Evolutionary conservation across 1,140 invertebrate species (phyloP).

Genomic region (Euglossa dilemma): DNA sequence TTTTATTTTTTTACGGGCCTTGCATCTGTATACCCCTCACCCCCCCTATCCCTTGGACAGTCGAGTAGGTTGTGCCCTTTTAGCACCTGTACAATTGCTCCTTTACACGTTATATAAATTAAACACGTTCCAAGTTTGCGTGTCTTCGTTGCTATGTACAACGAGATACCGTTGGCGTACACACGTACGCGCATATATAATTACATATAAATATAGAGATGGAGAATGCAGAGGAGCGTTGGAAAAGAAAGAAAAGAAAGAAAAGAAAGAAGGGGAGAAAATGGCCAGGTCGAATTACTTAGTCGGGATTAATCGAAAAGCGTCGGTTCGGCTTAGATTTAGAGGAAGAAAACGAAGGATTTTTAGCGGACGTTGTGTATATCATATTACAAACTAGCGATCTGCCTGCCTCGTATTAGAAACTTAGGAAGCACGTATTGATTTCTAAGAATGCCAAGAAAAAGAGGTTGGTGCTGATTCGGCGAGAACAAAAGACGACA

Average conservation of each 20-base stretch:
- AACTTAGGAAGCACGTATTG: slow-evolving; percentile 56
- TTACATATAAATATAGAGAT: neutral
- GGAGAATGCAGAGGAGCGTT: neutral
- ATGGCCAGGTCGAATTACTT: neutral
- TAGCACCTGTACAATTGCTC: slow-evolving; percentile 26
- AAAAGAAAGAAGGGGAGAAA: too few species aligned
- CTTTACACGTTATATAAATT: slow-evolving; percentile 23
- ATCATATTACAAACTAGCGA: neutral
- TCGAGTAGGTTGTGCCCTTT: slow-evolving; percentile 4
- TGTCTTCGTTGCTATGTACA: slow-evolving; percentile 9
- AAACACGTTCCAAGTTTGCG: slow-evolving; percentile 42
- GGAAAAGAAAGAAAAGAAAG: neutral
- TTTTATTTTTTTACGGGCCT: slow-evolving; percentile 56
- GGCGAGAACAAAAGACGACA: slow-evolving; percentile 62
- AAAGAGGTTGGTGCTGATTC: slow-evolving; percentile 67
- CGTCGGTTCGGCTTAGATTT: neutral
- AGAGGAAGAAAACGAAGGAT: neutral
- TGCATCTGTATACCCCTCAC: slow-evolving; percentile 27
- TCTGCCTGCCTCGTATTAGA: slow-evolving; percentile 31
- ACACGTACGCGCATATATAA: neutral
- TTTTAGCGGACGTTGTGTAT: neutral
- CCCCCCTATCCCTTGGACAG: slow-evolving; percentile 3
- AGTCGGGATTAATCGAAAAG: neutral
- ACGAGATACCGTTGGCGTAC: neutral
- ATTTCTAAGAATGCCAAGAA: slow-evolving; percentile 60